These are phyloP conservation scores for Argopecten irradians DNA, from an alignment of 1,140 invertebrate species.

Conservation along the genomic window DNA sequence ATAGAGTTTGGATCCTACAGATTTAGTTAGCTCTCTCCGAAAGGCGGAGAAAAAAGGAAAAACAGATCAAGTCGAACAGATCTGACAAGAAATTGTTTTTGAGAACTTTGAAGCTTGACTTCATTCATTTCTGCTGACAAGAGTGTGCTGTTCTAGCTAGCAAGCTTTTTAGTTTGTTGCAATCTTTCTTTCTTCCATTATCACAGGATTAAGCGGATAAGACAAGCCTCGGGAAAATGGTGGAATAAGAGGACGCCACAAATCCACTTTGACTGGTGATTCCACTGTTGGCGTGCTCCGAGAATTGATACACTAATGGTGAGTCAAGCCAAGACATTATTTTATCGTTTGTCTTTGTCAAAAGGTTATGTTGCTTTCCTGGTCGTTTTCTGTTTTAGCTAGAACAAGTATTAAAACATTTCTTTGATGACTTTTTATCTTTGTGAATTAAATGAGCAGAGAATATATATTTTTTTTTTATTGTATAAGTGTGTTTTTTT, in stretches of 20 bases:
- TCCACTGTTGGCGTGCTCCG: background rate
- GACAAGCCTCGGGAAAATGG: background rate
- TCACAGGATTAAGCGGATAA: background rate
- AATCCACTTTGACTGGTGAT: conserved; percentile 12
- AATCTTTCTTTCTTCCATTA: conserved; percentile 18
- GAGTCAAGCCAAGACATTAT: background rate
- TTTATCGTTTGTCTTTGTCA: background rate
- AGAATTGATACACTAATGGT: background rate
- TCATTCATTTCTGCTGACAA: background rate
- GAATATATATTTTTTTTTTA: background rate
- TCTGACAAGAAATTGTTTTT: background rate
- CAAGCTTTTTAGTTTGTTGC: background rate
- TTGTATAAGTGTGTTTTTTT: too few species aligned
- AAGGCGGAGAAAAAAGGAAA: background rate
- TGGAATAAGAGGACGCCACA: background rate
- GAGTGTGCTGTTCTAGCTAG: background rate
- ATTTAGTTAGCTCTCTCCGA: background rate
- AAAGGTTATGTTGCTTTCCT: background rate
- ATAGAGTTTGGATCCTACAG: background rate
- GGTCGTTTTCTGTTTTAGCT: background rate
- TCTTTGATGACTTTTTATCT: background rate
- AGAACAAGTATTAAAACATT: too few species aligned
- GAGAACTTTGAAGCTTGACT: background rate
- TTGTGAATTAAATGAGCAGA: background rate
- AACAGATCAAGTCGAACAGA: background rate